A percentile compares a stretch with the other conserved stretches of the same genome.
These are phyloP conservation scores for Meta bourneti DNA, from an alignment of 2,888 invertebrate genomes.

Conservation along the genomic window DNA sequence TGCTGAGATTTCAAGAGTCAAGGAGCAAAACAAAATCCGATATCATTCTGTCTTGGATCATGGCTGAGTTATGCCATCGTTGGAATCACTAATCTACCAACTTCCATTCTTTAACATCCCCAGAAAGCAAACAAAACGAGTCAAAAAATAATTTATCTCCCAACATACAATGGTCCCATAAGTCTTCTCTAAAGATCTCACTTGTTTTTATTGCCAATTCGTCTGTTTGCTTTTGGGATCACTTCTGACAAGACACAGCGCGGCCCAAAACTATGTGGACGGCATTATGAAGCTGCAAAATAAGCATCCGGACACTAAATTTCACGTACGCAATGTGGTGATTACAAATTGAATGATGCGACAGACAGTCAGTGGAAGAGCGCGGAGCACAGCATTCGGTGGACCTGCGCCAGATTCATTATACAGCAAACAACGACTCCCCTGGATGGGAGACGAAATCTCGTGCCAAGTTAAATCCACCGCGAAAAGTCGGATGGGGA, in stretches of 20 bases:
- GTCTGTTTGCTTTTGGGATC: neutral
- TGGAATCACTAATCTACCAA: no score
- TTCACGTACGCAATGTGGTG: neutral
- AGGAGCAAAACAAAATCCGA: no score
- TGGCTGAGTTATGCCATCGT: no score
- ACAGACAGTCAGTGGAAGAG: neutral
- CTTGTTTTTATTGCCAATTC: neutral
- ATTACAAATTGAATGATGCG: neutral
- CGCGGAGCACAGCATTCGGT: neutral
- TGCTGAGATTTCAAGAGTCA: no score
- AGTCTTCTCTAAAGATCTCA: neutral
- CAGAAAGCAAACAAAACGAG: no score
- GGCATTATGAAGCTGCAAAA: neutral
- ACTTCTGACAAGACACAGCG: neutral
- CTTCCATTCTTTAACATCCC: no score
- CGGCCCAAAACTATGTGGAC: no score
- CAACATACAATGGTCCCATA: neutral
- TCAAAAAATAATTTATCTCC: neutral
- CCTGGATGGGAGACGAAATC: neutral
- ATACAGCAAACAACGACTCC: neutral
- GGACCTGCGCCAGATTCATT: conserved; percentile 14
- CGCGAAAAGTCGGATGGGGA: conserved; percentile 5
- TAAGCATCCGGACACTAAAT: neutral
- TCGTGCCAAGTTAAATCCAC: conserved; percentile 37
- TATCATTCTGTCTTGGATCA: no score